Evolutionary conservation across 2,888 invertebrate species (phyloP).

Genomic region (Cosmorhoe ocellata): DNA sequence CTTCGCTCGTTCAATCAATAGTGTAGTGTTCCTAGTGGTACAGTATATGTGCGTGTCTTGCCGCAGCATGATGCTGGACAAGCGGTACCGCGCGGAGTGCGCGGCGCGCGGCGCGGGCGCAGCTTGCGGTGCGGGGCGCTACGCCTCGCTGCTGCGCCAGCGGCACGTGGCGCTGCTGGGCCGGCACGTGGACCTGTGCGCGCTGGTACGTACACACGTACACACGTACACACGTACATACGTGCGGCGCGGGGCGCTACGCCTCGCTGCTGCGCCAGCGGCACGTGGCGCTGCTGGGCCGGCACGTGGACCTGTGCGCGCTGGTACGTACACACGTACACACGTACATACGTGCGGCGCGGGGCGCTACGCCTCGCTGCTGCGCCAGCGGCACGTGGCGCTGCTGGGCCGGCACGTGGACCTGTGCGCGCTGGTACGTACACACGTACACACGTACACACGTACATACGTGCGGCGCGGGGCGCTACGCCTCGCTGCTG

Average conservation of each 20-base stretch:
- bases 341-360: too few relatives aligned
- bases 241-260: too few relatives aligned
- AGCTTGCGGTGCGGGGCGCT: conserved; percentile 95
- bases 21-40: too few relatives aligned
- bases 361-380: conserved; percentile 96
- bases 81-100: conserved; percentile 98
- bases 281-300: too few relatives aligned
- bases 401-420: conserved; percentile 97
- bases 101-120: conserved; percentile 93
- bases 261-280: too few relatives aligned
- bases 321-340: too few relatives aligned
- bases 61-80: conserved; percentile 94
- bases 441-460: too few relatives aligned
- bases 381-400: conserved; percentile 97
- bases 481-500: too few relatives aligned
- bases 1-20: too few relatives aligned
- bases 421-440: conserved; percentile 78
- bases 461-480: too few relatives aligned
- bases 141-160: conserved; percentile 96
- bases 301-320: too few relatives aligned
- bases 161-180: conserved; percentile 97
- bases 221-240: too few relatives aligned
- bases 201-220: conserved; percentile 47
- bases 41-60: not conserved
- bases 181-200: conserved; percentile 93